Evolutionary conservation across 2,113 vertebrate species (phyloP), one percentile per base, ranked within the genome.

Genomic region (Calidris pygmaea): DNA sequence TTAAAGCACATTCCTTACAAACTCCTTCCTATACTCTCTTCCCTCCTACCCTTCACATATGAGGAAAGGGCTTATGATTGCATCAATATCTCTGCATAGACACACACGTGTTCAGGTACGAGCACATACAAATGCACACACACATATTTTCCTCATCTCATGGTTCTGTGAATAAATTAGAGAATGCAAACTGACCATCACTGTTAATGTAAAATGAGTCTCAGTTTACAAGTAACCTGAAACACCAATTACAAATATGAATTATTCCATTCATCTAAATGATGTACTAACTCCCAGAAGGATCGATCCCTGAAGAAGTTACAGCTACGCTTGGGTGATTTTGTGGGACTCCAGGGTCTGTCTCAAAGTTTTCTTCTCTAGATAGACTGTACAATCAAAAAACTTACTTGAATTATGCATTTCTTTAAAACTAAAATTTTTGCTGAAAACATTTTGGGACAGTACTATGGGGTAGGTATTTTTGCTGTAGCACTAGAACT

Each of bases 101-200:
- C 15, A 75, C 9, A 37, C 9, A 20, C 0, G 0, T 24, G 12
- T 45, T 12, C 48, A 29, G 8, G 18, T 41, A 34, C 2, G 0
- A 9, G 5, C 23, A 55, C 0, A 4, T 12, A 48, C 52, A 85
- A 62, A n/a, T 14, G 21, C 23, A 12, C 5, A 5, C 3, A 18
- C 19, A 29, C 30, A 32, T 4, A 47, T 66, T 45, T 71, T 67
- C 70, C 45, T 47, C 18, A 47, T 17, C 7, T 62, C 24, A 16
- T 14, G 3, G 10, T 72, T 66, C 41, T 62, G 19, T 45, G 24
- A 63, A 76, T 63, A 90, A 85, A 79, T 66, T 63, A 67, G 8
- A 41, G 15, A 63, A 55, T 19, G 14, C 22, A 37, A 91, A 52
- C 18, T 29, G 45, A 80, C 11, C n/a, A 63, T 14, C 30, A 30